Conservation (phyloP, 2,113 vertebrate species). For the Chaenocephalus aceratus region DNA sequence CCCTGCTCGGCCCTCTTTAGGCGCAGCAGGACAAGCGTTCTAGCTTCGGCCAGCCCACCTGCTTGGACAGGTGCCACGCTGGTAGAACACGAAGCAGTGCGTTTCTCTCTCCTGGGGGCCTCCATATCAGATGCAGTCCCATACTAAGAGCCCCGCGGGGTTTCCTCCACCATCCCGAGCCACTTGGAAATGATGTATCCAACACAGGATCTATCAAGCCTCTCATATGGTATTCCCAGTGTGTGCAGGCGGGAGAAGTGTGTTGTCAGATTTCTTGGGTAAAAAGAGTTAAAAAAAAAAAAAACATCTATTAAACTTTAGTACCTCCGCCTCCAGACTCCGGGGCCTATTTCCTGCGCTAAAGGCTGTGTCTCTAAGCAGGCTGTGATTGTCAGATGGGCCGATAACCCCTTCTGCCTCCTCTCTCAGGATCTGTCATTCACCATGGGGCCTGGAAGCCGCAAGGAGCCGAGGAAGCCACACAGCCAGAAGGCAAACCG, state of each 20-base stretch:
- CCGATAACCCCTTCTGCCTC: constrained; percentile 70
- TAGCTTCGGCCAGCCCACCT: constrained; percentile 31
- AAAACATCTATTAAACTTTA: constrained; percentile 28
- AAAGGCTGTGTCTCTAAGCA: constrained; percentile 31
- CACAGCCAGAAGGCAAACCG: constrained; percentile 45
- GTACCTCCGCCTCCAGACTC: constrained; percentile 13
- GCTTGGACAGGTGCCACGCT: constrained; percentile 44
- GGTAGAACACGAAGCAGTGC: constrained; percentile 21
- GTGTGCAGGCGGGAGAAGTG: background rate
- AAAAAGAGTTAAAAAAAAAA: constrained; percentile 20
- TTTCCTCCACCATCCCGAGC: constrained; percentile 8
- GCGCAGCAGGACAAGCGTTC: constrained; percentile 29
- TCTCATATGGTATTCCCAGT: background rate
- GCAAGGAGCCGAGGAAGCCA: constrained; percentile 33
- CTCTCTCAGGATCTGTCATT: constrained; percentile 67
- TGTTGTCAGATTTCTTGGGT: background rate
- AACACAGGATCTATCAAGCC: background rate
- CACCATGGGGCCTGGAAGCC: constrained; percentile 42
- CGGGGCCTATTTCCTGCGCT: constrained; percentile 17
- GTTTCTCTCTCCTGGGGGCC: constrained; percentile 20
- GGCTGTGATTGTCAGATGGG: constrained; percentile 76
- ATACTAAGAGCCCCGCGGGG: constrained; percentile 5
- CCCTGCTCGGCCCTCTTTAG: constrained; percentile 22
- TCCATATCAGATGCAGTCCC: constrained; percentile 33
- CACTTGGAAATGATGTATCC: constrained; percentile 1